phyloP scores from a whole-genome alignment of 2,797 vertebrate species.

The Echeneis naucrates region DNA sequence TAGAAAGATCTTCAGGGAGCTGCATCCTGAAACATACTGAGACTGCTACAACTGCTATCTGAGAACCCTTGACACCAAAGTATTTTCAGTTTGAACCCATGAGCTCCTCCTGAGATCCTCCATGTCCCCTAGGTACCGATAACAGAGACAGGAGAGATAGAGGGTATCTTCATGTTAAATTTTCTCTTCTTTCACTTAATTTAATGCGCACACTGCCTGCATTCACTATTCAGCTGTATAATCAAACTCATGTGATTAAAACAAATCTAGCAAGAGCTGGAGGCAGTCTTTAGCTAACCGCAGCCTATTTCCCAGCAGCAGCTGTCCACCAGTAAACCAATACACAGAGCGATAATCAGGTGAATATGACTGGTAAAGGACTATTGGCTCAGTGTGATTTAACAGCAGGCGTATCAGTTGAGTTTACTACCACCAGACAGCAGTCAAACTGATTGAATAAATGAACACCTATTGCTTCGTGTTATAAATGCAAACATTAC shows the following conservation, averaged over 20 bases:
- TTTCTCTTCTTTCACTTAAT: neutral
- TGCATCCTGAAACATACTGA: constrained; percentile 36
- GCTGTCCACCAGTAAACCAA: constrained; percentile 72
- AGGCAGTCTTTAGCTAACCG: constrained; percentile 57
- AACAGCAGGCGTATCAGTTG: constrained; percentile 52
- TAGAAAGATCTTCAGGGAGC: constrained; percentile 39
- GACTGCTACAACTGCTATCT: constrained; percentile 41
- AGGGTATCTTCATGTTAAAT: neutral
- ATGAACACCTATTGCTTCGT: constrained; percentile 6
- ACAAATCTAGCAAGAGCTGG: constrained; percentile 54
- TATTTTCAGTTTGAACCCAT: constrained; percentile 42
- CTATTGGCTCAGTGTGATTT: constrained; percentile 75
- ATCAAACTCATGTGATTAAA: constrained; percentile 65
- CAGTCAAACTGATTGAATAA: too few species aligned
- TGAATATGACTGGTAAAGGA: constrained; percentile 66
- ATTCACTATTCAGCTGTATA: constrained; percentile 37
- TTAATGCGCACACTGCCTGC: constrained; percentile 22
- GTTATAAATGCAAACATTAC: constrained; percentile 48
- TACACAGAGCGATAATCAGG: constrained; percentile 69
- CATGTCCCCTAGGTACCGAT: constrained; percentile 35
- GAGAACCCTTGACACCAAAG: constrained; percentile 58
- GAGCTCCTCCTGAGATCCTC: constrained; percentile 41
- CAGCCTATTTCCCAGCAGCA: constrained; percentile 71
- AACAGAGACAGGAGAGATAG: constrained; percentile 30
- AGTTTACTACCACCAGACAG: constrained; percentile 57